Base-by-base conservation (phyloP, 2,797 vertebrate species). In the Sorex maritimensis region DNA sequence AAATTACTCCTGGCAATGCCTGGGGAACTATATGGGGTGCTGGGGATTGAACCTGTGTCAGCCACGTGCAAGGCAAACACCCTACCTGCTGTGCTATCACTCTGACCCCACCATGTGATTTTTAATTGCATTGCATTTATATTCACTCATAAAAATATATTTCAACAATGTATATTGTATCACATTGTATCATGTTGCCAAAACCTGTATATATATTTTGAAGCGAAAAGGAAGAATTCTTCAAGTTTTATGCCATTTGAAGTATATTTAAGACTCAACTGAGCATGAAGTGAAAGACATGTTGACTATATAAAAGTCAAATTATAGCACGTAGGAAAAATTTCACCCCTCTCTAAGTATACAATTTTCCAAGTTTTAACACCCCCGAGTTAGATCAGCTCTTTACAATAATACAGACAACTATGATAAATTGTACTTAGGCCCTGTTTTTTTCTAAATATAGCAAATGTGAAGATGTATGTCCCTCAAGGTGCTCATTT, bases 221-320 rank as follows among this genome's bases (percentile, higher is more conserved):
- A 79, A 87, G 49, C 83, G 38, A 92, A 21, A 55, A 94, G 34
- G 7, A 91, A 82, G 81, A 94, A 86, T 41, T 90, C 75, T 86
- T 93, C 34, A 92, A 78, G 89, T 91, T 74, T 78, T 92, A 77
- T 89, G 38, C 67, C 67, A 81, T 89, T 95, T 89, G 78, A 67
- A 93, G 15, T 67, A 90, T 91, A 93, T 44, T 95, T 86, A 94
- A 92, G 82, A 88, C 38, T 94, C 84, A 80, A 73, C 55, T 85
- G 73, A 95, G 58, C 6, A 1, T 91, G 49, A 94, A 94, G 75
- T 67, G 90, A 89, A 93, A 94, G 93, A 94, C 72, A 82, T 52
- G 65, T 67, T 92, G 81, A 69, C 88, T 93, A 21, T 61, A 84
- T 88, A 82, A 67, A 92, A 95, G 82, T 71, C 44, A 84, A 80